phyloP scores from a whole-genome alignment of 2,888 invertebrate genomes.

The Myopa testacea region DNA sequence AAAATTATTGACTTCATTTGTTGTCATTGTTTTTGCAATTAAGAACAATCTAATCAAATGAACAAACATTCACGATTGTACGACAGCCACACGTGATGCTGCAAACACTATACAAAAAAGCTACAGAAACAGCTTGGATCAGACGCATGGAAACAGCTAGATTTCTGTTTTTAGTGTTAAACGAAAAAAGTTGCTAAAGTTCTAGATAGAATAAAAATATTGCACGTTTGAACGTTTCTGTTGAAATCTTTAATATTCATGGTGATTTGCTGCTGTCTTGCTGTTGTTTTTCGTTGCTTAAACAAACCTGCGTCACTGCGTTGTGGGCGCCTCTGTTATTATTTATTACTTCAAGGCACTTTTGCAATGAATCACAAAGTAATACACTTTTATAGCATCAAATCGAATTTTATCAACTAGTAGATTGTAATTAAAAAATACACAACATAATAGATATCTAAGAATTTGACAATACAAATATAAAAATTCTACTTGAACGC shows the following conservation, averaged over 20 bases:
- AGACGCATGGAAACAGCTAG: neutral
- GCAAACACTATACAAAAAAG: neutral
- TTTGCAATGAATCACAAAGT: constrained; percentile 13
- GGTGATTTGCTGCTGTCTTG: neutral
- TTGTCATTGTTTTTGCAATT: neutral
- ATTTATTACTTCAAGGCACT: neutral
- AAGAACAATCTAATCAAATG: constrained; percentile 1
- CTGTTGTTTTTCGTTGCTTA: neutral
- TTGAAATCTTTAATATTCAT: neutral
- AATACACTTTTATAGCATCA: neutral
- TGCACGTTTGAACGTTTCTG: neutral
- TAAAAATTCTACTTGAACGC: neutral
- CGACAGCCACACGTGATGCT: constrained; percentile 1
- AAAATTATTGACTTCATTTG: neutral
- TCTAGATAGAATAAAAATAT: neutral
- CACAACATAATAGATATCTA: neutral
- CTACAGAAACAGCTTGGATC: neutral
- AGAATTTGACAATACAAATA: neutral
- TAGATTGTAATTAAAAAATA: neutral
- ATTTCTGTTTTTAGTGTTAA: neutral
- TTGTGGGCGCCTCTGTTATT: neutral
- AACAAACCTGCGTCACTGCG: constrained; percentile 15
- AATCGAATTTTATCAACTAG: neutral
- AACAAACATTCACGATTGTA: neutral
- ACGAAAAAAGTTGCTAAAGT: neutral